Evolutionary conservation across 2,113 vertebrate species (phyloP).

Genomic region (Rhinoptilus africanus): DNA sequence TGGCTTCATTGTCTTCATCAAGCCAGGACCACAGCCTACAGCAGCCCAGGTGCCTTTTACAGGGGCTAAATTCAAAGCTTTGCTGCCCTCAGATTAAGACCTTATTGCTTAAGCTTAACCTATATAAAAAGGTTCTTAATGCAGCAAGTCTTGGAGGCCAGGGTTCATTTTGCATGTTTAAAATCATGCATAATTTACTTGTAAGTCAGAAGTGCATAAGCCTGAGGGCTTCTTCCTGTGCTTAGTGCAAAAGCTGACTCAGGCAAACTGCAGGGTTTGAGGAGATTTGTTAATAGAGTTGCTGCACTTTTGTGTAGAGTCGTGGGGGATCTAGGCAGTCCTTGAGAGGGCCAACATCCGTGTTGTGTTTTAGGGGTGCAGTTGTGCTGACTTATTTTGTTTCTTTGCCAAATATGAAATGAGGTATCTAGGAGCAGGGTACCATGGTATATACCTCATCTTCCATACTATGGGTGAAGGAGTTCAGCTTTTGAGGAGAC

Average conservation of each 20-base stretch:
- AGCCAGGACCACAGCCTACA: background rate
- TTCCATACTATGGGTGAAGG: background rate
- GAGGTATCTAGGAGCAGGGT: background rate
- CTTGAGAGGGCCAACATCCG: fast-evolving
- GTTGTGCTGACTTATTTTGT: background rate
- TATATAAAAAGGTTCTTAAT: background rate
- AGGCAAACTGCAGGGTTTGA: background rate
- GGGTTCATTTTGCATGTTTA: background rate
- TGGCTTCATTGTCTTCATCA: background rate
- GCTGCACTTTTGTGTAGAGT: background rate
- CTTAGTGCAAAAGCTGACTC: background rate
- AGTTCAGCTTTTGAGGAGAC: background rate
- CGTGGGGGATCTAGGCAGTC: background rate
- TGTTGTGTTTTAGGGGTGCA: background rate
- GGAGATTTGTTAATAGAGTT: background rate
- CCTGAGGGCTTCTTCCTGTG: background rate
- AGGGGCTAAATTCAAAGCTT: background rate
- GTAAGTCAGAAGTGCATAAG: background rate
- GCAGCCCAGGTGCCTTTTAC: background rate
- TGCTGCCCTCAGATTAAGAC: background rate
- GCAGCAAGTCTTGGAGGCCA: background rate
- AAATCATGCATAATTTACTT: slow-evolving; percentile 6
- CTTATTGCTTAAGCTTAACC: background rate
- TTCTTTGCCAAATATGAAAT: background rate
- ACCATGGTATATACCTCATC: background rate